Evolutionary conservation across 2,888 invertebrate species (phyloP).

Genomic region (Bursaphelenchus okinawaensis): DNA sequence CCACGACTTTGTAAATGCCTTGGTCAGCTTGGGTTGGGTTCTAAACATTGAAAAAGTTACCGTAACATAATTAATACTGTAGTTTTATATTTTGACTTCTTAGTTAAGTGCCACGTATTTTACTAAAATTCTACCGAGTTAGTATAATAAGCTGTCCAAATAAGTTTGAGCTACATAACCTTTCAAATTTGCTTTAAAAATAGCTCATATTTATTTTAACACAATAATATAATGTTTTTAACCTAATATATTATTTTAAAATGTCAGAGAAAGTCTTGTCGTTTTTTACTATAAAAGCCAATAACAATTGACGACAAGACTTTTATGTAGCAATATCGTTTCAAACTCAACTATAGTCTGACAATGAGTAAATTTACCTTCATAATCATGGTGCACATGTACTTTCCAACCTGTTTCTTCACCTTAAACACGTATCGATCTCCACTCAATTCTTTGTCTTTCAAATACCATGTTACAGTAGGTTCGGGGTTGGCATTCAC

Average conservation of each 20-base stretch:
- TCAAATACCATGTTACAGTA: constrained; percentile 40
- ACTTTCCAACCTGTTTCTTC: constrained; percentile 57
- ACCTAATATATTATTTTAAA: no score
- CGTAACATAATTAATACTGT: background rate
- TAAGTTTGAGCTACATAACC: background rate
- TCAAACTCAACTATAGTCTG: no score
- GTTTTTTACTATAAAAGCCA: background rate
- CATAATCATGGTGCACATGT: constrained; percentile 51
- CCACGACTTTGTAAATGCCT: constrained; percentile 54
- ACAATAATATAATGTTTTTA: no score
- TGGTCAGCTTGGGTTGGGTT: constrained; percentile 56
- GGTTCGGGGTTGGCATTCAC: constrained; percentile 55
- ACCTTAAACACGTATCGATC: constrained; percentile 51
- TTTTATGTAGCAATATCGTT: no score
- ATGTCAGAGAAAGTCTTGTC: no score
- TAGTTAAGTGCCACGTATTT: no score
- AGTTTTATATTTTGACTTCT: no score
- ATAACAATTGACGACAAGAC: no score
- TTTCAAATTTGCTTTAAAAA: constrained; percentile 68
- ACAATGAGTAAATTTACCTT: constrained; percentile 49
- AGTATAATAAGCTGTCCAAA: no score
- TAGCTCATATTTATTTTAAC: no score
- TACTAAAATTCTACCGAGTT: no score
- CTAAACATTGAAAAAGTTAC: constrained; percentile 29
- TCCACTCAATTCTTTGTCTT: constrained; percentile 52